phyloP scores from a whole-genome alignment of 2,113 vertebrate species.

The Pachypanchax playfairii region DNA sequence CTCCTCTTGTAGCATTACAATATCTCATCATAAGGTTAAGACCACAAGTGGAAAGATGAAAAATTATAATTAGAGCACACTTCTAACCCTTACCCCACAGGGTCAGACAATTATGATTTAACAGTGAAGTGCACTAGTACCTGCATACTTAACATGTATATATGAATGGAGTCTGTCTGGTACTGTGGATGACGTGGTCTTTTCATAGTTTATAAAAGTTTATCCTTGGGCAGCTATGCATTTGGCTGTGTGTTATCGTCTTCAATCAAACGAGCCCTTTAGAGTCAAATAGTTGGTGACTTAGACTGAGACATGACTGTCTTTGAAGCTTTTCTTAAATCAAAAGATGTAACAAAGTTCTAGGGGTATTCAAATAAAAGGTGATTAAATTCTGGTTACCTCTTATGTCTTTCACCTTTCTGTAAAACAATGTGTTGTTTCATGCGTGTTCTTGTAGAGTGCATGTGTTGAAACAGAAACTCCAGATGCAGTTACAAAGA shows the following conservation, averaged over 20 bases:
- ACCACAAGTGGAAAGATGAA: conserved; percentile 12
- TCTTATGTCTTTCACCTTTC: conserved; percentile 21
- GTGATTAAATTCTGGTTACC: conserved; percentile 31
- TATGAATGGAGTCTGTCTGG: neutral
- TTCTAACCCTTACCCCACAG: neutral
- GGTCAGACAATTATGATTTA: conserved; percentile 7
- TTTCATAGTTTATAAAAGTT: conserved; percentile 23
- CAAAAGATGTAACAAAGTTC: conserved; percentile 37
- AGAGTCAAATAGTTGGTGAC: conserved; percentile 17
- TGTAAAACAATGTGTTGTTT: conserved; percentile 20
- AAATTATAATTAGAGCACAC: neutral
- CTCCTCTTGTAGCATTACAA: neutral
- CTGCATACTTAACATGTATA: neutral
- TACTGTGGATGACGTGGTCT: conserved; percentile 9
- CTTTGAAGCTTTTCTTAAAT: conserved; percentile 18
- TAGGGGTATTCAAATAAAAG: conserved; percentile 54
- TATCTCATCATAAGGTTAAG: neutral
- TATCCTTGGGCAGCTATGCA: conserved; percentile 4
- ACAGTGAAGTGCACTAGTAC: neutral
- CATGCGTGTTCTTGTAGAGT: conserved; percentile 36
- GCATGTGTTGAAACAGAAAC: conserved; percentile 30
- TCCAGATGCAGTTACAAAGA: conserved; percentile 8
- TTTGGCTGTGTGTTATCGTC: conserved; percentile 31
- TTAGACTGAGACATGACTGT: conserved; percentile 30
- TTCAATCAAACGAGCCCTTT: conserved; percentile 24